Base-by-base conservation (phyloP, 2,888 invertebrate genomes). In the Eucriotettix oculatus region DNA sequence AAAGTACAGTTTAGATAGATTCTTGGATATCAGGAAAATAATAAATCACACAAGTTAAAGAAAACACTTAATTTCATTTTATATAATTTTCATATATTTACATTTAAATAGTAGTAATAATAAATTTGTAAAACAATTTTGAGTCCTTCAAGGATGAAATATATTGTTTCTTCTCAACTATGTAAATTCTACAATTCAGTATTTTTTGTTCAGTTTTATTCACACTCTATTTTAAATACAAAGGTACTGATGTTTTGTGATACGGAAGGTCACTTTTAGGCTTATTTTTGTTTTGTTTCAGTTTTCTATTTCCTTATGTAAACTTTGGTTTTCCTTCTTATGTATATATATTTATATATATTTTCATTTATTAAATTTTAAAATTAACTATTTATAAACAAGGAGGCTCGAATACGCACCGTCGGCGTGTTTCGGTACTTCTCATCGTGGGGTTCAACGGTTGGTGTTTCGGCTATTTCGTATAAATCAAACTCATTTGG, bases 251-350 rank as follows among this genome's bases (percentile, higher is more conserved):
- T 70, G 69, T 69, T 71, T 71, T 71, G 29, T 69, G 70, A 69
- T 71, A 70, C 70, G 71, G 70, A 71, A 73, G 73, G 73, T 72
- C 73, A 73, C 73, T 73, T 73, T 71, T 67, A 64, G 67, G 66
- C 65, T 65, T 64, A 64, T 65, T 55, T 62, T 64, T 63, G 63
- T 65, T 61, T 60, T 60, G 62, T 64, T 59, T 58, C 60, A 58
- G 58, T 57, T 60, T 58, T 58, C 48, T 54, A 57, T 62, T 55
- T 54, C 60, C 57, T 60, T 61, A 60, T 61, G 62, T 60, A 62
- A 62, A 60, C 60, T 60, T 58, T 63, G 60, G 57, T 62, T 62
- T 58, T 42, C 57, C 42, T 54, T 14, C 40, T 56, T 42, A 2
- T 56, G 2, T 56, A 42, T 42, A 29, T 29, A 29, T 29, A 5